Evolutionary conservation across 1,140 invertebrate genomes (phyloP).

Genomic region (Trypoxylus dichotomus): DNA sequence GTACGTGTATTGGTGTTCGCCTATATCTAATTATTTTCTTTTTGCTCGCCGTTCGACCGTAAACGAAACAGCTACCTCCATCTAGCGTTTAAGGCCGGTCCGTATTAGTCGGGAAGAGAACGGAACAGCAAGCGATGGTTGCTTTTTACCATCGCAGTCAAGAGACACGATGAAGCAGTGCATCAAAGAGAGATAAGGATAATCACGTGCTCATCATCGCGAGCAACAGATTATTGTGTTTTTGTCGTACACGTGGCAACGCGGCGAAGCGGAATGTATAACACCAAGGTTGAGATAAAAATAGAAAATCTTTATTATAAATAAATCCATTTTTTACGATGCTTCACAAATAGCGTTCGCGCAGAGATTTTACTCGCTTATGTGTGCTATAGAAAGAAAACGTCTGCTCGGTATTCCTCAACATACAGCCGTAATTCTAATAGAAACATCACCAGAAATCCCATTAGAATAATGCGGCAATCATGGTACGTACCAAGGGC

Average conservation of each 20-base stretch:
- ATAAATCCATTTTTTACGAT: conserved; percentile 51
- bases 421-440: no score
- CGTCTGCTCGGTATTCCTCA: neutral
- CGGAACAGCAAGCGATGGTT: neutral
- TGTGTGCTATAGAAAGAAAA: neutral
- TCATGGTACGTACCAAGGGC: no score
- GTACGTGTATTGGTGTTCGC: neutral
- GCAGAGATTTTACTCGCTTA: neutral
- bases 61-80: neutral
- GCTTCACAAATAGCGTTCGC: conserved; percentile 43
- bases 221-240: conserved; percentile 43
- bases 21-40: neutral
- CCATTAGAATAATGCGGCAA: no score
- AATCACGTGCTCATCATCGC: conserved; percentile 36
- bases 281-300: conserved; percentile 52
- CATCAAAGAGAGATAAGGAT: conserved; percentile 28
- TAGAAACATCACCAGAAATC: no score
- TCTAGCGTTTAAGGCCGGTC: neutral
- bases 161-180: neutral
- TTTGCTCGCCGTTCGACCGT: neutral
- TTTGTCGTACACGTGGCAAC: conserved; percentile 48
- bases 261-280: conserved; percentile 46
- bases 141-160: neutral
- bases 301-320: conserved; percentile 54
- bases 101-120: neutral